A percentile compares a stretch with the other conserved stretches of the same genome.
These are phyloP conservation scores for Acipenser transmontanus DNA, from an alignment of 2,797 vertebrate genomes.

Conservation along the genomic window DNA sequence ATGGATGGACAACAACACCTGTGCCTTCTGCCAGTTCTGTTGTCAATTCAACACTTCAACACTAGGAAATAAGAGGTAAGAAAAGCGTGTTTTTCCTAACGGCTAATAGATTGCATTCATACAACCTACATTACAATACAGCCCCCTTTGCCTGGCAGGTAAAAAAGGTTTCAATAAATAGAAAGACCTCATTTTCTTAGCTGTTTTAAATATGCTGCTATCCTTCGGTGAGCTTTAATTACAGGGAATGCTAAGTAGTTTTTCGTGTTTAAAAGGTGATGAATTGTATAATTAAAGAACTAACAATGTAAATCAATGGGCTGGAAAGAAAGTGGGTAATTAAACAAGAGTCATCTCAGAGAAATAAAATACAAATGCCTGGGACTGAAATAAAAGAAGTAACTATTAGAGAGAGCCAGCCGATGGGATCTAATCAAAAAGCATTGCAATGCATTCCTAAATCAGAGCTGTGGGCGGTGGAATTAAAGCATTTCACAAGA, in stretches of 20 bases:
- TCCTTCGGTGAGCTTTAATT: constrained; percentile 75
- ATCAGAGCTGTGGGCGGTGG: too few species aligned
- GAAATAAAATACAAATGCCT: constrained; percentile 62
- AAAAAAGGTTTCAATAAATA: not conserved
- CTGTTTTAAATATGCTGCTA: constrained; percentile 60
- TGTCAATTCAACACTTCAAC: too few species aligned
- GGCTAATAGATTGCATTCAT: too few species aligned
- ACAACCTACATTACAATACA: too few species aligned
- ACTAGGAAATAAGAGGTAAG: too few species aligned
- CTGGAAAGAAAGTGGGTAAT: constrained; percentile 71
- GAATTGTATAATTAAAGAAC: constrained; percentile 81
- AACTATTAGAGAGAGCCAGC: constrained; percentile 21
- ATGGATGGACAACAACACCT: too few species aligned
- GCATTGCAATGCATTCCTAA: not conserved
- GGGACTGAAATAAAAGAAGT: constrained; percentile 27
- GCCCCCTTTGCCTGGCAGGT: too few species aligned
- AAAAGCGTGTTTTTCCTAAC: too few species aligned
- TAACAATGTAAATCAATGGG: constrained; percentile 79
- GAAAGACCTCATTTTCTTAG: constrained; percentile 2
- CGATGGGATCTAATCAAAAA: constrained; percentile 1
- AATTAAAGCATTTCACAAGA: too few species aligned
- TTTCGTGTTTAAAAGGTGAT: constrained; percentile 82
- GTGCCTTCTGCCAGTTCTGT: too few species aligned
- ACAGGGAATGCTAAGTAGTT: constrained; percentile 74
- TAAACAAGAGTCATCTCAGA: constrained; percentile 59